phyloP scores from a whole-genome alignment of 1,140 invertebrate genomes.

The Lepidurus couesii region DNA sequence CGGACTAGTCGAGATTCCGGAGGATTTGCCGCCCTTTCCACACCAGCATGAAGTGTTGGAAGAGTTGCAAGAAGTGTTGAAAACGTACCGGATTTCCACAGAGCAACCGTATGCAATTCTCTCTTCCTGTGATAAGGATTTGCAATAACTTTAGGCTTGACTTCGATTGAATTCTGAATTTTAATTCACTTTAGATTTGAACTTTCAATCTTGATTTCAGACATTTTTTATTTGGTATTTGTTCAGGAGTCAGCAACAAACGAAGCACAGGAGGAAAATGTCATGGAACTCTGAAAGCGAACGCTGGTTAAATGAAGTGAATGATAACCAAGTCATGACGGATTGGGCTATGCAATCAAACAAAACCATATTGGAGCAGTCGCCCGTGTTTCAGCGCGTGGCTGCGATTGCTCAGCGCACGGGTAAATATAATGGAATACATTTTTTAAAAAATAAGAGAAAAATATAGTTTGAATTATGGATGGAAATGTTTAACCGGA shows the following conservation, averaged over 20 bases:
- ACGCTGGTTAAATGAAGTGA: constrained; percentile 51
- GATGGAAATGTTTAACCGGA: not conserved
- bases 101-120: constrained; percentile 23
- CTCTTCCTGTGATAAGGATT: not conserved
- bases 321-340: not conserved
- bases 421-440: not conserved
- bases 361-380: constrained; percentile 27
- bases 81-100: constrained; percentile 55
- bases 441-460: not conserved
- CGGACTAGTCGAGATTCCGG: constrained; percentile 82
- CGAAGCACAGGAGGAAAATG: constrained; percentile 47
- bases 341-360: constrained; percentile 21
- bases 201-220: not conserved
- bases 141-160: constrained; percentile 34
- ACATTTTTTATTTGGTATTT: not conserved
- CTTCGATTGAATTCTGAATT: not conserved
- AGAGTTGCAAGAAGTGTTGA: constrained; percentile 74
- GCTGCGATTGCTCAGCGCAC: constrained; percentile 32
- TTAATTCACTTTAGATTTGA: not conserved
- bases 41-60: constrained; percentile 76
- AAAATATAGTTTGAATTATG: not conserved
- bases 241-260: not conserved
- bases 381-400: constrained; percentile 30
- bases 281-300: constrained; percentile 49
- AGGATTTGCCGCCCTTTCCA: constrained; percentile 90